Evolutionary conservation across 2,888 invertebrate species (phyloP).

Genomic region (Cataglyphis albicans): DNA sequence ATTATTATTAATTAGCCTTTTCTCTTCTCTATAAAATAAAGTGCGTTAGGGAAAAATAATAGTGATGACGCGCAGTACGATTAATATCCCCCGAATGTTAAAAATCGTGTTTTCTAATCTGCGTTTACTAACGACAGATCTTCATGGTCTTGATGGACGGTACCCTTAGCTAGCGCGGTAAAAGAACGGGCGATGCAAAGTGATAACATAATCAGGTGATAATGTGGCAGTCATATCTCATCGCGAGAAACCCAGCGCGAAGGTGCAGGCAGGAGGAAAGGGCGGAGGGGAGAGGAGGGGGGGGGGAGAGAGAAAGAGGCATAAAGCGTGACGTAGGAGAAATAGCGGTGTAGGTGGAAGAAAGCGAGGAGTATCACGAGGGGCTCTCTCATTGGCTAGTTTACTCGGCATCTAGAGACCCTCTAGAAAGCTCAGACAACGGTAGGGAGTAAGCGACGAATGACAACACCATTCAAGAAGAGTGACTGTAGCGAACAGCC

Average conservation of each 20-base stretch:
- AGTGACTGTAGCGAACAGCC: conserved; percentile 75
- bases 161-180: conserved; percentile 77
- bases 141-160: conserved; percentile 78
- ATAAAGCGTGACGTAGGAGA: conserved; percentile 33
- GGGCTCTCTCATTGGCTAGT: conserved; percentile 71
- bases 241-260: conserved; percentile 66
- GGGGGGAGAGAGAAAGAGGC: not conserved
- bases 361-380: conserved; percentile 36
- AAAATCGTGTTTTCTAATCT: conserved; percentile 18
- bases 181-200: conserved; percentile 82
- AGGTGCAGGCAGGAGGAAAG: conserved; percentile 36
- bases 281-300: not conserved
- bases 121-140: conserved; percentile 57
- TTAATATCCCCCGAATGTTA: conserved; percentile 10
- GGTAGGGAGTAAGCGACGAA: conserved; percentile 71
- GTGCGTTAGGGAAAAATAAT: not conserved
- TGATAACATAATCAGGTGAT: conserved; percentile 85
- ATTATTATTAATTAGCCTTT: conserved; percentile 8
- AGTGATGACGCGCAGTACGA: not conserved
- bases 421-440: conserved; percentile 57
- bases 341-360: conserved; percentile 36
- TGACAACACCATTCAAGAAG: conserved; percentile 76
- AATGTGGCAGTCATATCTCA: conserved; percentile 83
- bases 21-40: not conserved
- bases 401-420: conserved; percentile 67